Conservation (phyloP, 2,888 invertebrate genomes). For the Minunthozetes semirufus region DNA sequence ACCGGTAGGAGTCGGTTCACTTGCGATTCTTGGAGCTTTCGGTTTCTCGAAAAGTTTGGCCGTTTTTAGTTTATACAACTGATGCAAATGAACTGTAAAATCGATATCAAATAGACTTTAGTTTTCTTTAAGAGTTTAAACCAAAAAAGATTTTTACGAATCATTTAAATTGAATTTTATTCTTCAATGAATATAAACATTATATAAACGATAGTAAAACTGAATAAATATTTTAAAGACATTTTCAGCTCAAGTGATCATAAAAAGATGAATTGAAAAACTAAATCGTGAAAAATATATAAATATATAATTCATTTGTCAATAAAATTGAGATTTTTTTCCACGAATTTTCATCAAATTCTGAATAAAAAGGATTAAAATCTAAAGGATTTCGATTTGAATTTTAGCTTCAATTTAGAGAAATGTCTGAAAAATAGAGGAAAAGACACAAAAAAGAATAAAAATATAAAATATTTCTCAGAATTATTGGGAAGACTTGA, state of each 20-base stretch:
- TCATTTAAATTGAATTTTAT: too few relatives aligned
- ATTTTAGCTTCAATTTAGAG: too few relatives aligned
- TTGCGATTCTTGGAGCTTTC: constrained; percentile 45
- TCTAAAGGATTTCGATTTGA: too few relatives aligned
- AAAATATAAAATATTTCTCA: too few relatives aligned
- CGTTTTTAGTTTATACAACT: constrained; percentile 94
- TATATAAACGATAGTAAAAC: too few relatives aligned
- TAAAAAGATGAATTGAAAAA: neutral
- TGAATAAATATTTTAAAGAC: neutral
- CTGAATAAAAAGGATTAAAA: too few relatives aligned
- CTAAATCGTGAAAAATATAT: neutral
- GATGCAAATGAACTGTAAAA: constrained; percentile 72
- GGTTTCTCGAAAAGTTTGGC: constrained; percentile 80
- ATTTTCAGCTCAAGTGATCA: neutral
- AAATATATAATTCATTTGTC: neutral
- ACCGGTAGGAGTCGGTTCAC: neutral
- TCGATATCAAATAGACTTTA: neutral
- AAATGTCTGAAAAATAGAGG: too few relatives aligned
- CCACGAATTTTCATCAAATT: neutral
- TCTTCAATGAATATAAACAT: too few relatives aligned
- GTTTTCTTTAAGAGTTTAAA: neutral
- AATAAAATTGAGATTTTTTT: neutral
- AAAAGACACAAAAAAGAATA: too few relatives aligned
- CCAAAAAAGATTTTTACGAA: too few relatives aligned
- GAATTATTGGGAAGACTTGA: too few relatives aligned